Conservation (phyloP, 1,140 invertebrate species). For the Pygmarrhopalites habei region DNA sequence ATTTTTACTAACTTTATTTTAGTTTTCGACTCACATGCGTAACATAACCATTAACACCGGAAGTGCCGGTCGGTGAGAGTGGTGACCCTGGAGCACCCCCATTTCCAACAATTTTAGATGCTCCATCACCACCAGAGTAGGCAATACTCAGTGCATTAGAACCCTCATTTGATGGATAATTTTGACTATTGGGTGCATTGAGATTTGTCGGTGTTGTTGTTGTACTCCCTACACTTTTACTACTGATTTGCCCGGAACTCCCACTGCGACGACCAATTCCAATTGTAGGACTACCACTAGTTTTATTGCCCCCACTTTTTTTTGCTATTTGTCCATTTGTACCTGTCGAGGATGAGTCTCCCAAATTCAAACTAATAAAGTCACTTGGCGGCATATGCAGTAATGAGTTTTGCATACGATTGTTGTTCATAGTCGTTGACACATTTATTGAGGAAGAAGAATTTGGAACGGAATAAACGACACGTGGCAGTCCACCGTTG, state of each 20-base stretch:
- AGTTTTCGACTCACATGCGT: too few relatives aligned
- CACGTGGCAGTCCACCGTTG: neutral
- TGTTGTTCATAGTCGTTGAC: constrained; percentile 13
- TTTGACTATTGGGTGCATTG: constrained; percentile 7
- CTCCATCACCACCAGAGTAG: neutral
- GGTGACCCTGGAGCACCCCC: neutral
- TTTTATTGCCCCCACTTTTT: constrained; percentile 11
- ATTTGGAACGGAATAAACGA: neutral
- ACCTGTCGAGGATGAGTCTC: neutral
- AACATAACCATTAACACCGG: constrained; percentile 29
- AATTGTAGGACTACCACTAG: constrained; percentile 12
- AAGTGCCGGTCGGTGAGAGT: neutral
- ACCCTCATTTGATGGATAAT: constrained; percentile 21
- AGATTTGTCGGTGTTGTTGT: constrained; percentile 11
- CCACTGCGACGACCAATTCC: neutral
- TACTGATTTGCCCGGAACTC: neutral
- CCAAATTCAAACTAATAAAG: constrained; percentile 11
- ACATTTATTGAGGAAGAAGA: neutral
- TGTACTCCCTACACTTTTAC: constrained; percentile 1
- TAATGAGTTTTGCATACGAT: neutral
- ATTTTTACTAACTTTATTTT: too few relatives aligned
- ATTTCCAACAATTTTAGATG: neutral
- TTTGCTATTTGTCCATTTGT: neutral
- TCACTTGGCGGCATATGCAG: neutral
- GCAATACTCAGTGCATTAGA: neutral